Evolutionary conservation across 2,797 vertebrate genomes (phyloP), one percentile per base, ranked within the genome.

Genomic region (Crocidura indochinensis): DNA sequence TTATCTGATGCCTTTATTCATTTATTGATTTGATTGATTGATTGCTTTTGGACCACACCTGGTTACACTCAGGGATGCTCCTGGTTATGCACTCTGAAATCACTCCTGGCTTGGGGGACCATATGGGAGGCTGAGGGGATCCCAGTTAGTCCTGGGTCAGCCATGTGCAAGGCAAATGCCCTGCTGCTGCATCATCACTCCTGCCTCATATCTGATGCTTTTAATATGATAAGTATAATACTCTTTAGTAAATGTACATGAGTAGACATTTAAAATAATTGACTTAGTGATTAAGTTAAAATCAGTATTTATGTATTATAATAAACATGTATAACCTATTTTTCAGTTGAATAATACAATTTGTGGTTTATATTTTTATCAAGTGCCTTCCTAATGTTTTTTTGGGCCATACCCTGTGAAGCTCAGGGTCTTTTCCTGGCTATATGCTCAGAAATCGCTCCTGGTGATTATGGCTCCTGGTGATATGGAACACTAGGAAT

Each of bases 151-250:
- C 38, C 38, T 38, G 38, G 38, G 38, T 38, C 38, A 38, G 38
- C 38, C 38, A 38, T 38, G 38, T 38, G 38, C 38, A 38, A 38
- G 38, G 38, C 38, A 38, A 38, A 38, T 5, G 5, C 38, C 38
- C 38, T 38, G 2, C 38, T n/a, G 38, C 38, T 38, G 38, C 38
- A 38, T 5, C 38, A 38, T 38, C 38, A 38, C 38, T 38, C 38
- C 5, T 2, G 38, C 38, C 38, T 38, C 38, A 38, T 38, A 38
- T 5, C 38, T 38, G 38, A 38, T 38, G 38, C 5, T 91, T 90
- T 84, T 51, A 24, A 15, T 77, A 87, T 84, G 93, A 88, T 95
- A 97, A 94, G 90, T 93, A 96, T 90, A 94, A 87, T 75, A 85
- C 68, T 95, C 94, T 65, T 69, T 74, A 87, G 78, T 22, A 88